phyloP scores from a whole-genome alignment of 2,797 vertebrate species.

The Acanthornis magna region DNA sequence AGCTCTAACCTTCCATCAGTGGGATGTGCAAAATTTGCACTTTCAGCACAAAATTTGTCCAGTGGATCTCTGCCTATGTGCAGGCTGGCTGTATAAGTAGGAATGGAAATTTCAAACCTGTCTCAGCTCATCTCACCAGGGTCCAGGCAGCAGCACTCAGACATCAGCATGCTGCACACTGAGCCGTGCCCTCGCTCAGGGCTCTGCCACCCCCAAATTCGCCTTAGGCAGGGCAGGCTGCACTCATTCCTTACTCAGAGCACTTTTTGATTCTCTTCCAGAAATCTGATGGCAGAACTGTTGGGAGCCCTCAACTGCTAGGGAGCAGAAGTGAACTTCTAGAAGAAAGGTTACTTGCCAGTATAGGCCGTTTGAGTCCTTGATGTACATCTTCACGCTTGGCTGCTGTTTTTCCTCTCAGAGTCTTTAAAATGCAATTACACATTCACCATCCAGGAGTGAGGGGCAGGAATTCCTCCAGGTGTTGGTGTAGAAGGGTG shows the following conservation, averaged over 20 bases:
- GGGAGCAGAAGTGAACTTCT: neutral
- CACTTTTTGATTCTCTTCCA: neutral
- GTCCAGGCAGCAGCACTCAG: neutral
- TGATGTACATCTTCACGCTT: neutral
- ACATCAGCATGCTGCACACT: neutral
- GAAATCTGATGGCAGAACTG: neutral
- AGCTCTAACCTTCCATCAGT: neutral
- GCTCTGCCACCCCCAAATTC: neutral
- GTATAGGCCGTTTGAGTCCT: neutral
- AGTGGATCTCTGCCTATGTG: neutral
- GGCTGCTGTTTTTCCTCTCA: neutral
- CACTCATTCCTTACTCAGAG: neutral
- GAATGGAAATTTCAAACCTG: neutral
- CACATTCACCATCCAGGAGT: rapidly evolving
- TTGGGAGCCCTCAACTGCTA: neutral
- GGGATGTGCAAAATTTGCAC: neutral
- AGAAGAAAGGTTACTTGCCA: neutral
- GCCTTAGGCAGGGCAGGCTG: neutral
- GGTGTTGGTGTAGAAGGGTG: neutral
- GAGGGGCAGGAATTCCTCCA: neutral
- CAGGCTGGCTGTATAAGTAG: rapidly evolving
- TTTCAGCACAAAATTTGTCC: neutral
- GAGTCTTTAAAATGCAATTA: neutral
- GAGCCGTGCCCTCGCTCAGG: neutral
- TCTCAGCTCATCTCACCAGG: neutral